A percentile compares a stretch with the other conserved stretches of the same genome.
Conservation (phyloP, 2,797 vertebrate species). For the Tauraco hartlaubi region DNA sequence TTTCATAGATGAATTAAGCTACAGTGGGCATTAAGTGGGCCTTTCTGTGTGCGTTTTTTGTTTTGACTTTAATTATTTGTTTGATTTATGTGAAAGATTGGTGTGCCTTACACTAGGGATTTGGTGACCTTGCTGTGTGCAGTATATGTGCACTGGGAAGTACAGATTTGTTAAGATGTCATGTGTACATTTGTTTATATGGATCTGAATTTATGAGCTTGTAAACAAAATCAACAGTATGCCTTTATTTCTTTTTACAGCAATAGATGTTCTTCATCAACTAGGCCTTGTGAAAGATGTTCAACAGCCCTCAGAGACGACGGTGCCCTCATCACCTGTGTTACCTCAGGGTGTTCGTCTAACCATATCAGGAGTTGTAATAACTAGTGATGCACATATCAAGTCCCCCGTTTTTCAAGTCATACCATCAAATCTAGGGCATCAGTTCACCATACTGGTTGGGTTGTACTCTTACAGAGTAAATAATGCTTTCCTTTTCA, state of each 20-base stretch:
- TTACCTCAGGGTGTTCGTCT: conserved; percentile 77
- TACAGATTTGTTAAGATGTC: neutral
- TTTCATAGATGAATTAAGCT: neutral
- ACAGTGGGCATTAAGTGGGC: neutral
- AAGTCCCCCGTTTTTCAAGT: conserved; percentile 83
- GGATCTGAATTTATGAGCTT: neutral
- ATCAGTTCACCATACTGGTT: conserved; percentile 89
- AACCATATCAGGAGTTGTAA: conserved; percentile 83
- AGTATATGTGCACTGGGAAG: neutral
- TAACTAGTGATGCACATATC: conserved; percentile 81
- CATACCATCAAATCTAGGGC: conserved; percentile 83
- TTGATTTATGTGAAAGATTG: neutral
- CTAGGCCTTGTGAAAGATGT: conserved; percentile 86
- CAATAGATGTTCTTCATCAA: conserved; percentile 92
- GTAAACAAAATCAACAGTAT: neutral
- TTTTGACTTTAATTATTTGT: neutral
- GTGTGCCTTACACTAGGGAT: neutral
- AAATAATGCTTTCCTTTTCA: conserved; percentile 97
- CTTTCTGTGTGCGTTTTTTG: neutral
- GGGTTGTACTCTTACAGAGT: conserved; percentile 89
- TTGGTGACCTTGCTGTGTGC: neutral
- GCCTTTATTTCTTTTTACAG: conserved; percentile 78
- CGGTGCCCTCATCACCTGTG: conserved; percentile 62
- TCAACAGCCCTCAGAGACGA: conserved; percentile 68
- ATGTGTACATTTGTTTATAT: neutral